A percentile compares a stretch with the other conserved stretches of the same genome.
Evolutionary conservation across 1,140 invertebrate genomes (phyloP).

Genomic region (Aphaenogaster rudis): DNA sequence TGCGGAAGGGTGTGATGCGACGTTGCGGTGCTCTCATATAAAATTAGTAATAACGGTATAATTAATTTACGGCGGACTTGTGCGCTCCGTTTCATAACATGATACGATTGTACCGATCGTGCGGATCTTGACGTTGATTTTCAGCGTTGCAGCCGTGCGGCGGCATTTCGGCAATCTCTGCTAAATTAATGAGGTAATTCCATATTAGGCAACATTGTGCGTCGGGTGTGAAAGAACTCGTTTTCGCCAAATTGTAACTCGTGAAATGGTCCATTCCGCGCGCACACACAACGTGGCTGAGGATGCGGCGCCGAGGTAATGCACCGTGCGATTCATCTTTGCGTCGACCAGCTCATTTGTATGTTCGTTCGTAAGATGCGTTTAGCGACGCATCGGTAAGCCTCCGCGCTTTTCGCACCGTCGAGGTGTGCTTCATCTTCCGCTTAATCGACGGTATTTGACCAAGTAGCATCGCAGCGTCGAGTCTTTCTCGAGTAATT

Average conservation of each 20-base stretch:
- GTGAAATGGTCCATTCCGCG: slow-evolving; percentile 47
- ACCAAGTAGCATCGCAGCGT: slow-evolving; percentile 29
- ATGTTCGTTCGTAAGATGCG: slow-evolving; percentile 10
- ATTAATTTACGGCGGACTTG: slow-evolving; percentile 60
- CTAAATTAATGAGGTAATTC: slow-evolving; percentile 59
- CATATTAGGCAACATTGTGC: slow-evolving; percentile 49
- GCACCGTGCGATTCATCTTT: slow-evolving; percentile 14
- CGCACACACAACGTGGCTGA: not conserved
- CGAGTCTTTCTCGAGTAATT: slow-evolving; percentile 70
- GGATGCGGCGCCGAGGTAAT: not conserved
- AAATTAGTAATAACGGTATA: slow-evolving; percentile 57
- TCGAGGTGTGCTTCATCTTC: slow-evolving; percentile 54
- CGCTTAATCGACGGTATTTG: slow-evolving; percentile 71
- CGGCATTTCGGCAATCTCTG: slow-evolving; percentile 3
- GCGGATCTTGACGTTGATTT: slow-evolving; percentile 39
- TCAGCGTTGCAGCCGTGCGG: not conserved
- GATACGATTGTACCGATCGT: slow-evolving; percentile 20
- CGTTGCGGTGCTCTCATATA: slow-evolving; percentile 26
- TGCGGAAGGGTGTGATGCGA: slow-evolving; percentile 25
- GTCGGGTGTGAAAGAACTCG: slow-evolving; percentile 14
- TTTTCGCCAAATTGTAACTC: slow-evolving; percentile 49
- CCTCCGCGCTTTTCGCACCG: slow-evolving; percentile 28
- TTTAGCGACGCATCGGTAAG: slow-evolving; percentile 15
- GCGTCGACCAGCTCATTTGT: not conserved
- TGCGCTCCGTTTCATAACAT: slow-evolving; percentile 50